phyloP scores from a whole-genome alignment of 64 coral and sea anemone genomes.

The Exaiptasia diaphana region DNA sequence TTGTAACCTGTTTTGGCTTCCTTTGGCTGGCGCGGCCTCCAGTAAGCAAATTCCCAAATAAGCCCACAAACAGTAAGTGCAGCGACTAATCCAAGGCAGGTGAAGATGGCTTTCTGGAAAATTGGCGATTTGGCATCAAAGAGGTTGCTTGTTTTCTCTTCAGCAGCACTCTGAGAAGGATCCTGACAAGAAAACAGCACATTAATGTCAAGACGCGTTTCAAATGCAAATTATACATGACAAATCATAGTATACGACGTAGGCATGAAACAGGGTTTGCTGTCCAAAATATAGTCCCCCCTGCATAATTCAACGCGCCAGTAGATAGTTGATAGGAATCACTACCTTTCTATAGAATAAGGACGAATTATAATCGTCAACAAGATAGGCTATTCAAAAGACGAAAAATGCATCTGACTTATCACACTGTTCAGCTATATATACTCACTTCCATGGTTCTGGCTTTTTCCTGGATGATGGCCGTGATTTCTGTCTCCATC shows the following conservation, averaged over 20 bases:
- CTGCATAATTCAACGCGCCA: too few species aligned
- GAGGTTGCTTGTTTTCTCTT: slow-evolving; percentile 89
- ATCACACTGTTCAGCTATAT: not conserved
- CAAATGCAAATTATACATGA: too few species aligned
- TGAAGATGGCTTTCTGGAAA: slow-evolving; percentile 83
- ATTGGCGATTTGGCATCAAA: slow-evolving; percentile 87
- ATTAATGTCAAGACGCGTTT: not conserved
- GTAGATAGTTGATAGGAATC: too few species aligned
- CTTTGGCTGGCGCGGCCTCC: slow-evolving; percentile 95
- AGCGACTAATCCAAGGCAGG: slow-evolving; percentile 80
- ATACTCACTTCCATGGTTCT: slow-evolving; percentile 93
- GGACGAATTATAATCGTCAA: too few species aligned
- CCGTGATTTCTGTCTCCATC: slow-evolving; percentile 96
- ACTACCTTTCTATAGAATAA: too few species aligned
- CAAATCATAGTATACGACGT: too few species aligned
- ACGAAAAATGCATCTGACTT: too few species aligned
- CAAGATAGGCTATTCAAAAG: too few species aligned
- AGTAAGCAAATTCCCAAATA: slow-evolving; percentile 98
- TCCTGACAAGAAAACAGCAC: slow-evolving; percentile 46
- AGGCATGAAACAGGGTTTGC: too few species aligned
- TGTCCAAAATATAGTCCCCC: too few species aligned
- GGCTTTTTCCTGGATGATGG: slow-evolving; percentile 71
- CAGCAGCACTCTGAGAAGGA: slow-evolving; percentile 71
- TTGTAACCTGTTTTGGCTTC: slow-evolving; percentile 87
- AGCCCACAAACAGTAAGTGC: slow-evolving; percentile 84